phyloP scores from a whole-genome alignment of 2,888 invertebrate species.

The Agrochola lychnidis region DNA sequence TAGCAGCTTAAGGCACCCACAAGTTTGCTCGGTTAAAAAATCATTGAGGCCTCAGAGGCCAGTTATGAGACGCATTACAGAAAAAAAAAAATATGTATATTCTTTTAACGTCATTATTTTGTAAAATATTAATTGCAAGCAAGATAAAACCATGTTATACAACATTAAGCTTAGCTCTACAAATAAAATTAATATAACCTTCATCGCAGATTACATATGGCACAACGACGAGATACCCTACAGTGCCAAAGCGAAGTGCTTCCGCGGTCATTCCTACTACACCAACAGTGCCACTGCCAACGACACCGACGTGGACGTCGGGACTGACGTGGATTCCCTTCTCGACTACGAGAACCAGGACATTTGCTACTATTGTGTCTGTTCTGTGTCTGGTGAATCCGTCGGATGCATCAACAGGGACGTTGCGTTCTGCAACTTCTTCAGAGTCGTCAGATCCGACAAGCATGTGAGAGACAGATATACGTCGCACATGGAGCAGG shows the following conservation, averaged over 20 bases:
- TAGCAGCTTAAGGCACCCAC: too few species aligned
- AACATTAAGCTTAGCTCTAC: not conserved
- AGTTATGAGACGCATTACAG: too few species aligned
- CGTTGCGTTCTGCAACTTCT: slow-evolving; percentile 81
- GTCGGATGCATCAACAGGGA: slow-evolving; percentile 76
- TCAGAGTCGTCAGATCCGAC: slow-evolving; percentile 68
- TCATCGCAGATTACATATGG: slow-evolving; percentile 83
- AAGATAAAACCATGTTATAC: not conserved
- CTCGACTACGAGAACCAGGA: slow-evolving; percentile 72
- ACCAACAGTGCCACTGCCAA: slow-evolving; percentile 78
- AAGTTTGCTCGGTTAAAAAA: too few species aligned
- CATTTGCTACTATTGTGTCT: slow-evolving; percentile 82
- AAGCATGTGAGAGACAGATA: slow-evolving; percentile 74
- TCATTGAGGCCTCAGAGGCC: too few species aligned
- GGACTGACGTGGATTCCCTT: slow-evolving; percentile 72
- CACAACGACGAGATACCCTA: slow-evolving; percentile 86
- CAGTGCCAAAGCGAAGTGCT: slow-evolving; percentile 76
- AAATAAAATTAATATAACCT: slow-evolving; percentile 18
- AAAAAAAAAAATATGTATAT: too few species aligned
- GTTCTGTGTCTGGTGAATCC: slow-evolving; percentile 70
- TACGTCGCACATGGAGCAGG: slow-evolving; percentile 73
- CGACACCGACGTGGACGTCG: slow-evolving; percentile 77
- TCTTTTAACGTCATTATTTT: not conserved
- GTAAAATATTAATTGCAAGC: not conserved
- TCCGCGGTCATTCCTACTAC: slow-evolving; percentile 81